Conservation (phyloP, 2,888 invertebrate genomes). For the Adelognathus sp. region DNA sequence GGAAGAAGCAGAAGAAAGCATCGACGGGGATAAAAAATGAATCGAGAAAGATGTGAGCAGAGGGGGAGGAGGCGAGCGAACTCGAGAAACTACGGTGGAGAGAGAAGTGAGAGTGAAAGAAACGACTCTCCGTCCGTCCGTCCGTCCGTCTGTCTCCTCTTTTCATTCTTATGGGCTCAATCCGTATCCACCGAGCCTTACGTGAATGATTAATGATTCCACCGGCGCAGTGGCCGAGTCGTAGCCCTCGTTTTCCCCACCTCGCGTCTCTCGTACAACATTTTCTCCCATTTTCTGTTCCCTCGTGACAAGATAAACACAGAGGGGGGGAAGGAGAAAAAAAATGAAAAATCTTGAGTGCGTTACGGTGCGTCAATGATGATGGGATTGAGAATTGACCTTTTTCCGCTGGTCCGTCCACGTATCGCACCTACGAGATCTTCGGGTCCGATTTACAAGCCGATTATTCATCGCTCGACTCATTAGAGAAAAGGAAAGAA, state of each 20-base stretch:
- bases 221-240: slow-evolving; percentile 60
- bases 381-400: slow-evolving; percentile 36
- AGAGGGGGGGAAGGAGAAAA: slow-evolving; percentile 42
- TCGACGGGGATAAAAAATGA: slow-evolving; percentile 57
- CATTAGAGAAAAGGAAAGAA: neutral
- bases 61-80: slow-evolving; percentile 2
- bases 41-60: slow-evolving; percentile 42
- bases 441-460: neutral
- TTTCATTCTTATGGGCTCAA: slow-evolving; percentile 72
- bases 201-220: slow-evolving; percentile 79
- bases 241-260: slow-evolving; percentile 10
- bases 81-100: slow-evolving; percentile 16
- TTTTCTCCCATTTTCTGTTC: slow-evolving; percentile 54
- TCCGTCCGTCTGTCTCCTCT: slow-evolving; percentile 73
- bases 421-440: neutral
- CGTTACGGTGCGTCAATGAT: slow-evolving; percentile 9
- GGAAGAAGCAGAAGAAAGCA: too few species aligned
- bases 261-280: slow-evolving; percentile 23
- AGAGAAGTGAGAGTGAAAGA: slow-evolving; percentile 43
- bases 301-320: slow-evolving; percentile 46
- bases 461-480: neutral
- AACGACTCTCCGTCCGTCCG: slow-evolving; percentile 60
- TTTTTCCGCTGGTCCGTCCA: neutral
- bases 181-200: slow-evolving; percentile 64
- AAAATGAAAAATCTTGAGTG: slow-evolving; percentile 24